Percentiles rank a stretch among this genome's conserved stretches.
phyloP scores from a whole-genome alignment of 1,140 invertebrate genomes.

The Spodoptera litura region DNA sequence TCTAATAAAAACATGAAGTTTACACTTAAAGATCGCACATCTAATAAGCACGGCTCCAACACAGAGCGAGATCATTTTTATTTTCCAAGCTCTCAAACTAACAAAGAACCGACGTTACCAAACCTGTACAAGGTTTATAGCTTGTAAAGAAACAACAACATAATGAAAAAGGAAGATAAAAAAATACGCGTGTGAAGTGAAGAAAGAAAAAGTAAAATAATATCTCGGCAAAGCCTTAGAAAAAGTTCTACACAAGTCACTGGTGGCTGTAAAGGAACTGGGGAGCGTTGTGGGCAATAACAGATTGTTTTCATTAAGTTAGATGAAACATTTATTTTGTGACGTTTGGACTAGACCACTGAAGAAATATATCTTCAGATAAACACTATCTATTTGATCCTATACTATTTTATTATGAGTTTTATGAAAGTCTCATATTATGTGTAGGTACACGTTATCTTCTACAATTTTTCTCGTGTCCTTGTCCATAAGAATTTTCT shows the following conservation, averaged over 20 bases:
- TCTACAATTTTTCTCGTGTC: too few relatives aligned
- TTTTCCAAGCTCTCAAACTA: not conserved
- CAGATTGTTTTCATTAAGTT: conserved; percentile 33
- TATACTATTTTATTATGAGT: too few relatives aligned
- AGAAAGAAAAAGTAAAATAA: conserved; percentile 16
- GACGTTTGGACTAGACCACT: not conserved
- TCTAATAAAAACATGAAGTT: too few relatives aligned
- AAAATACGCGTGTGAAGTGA: not conserved
- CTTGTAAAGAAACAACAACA: conserved; percentile 21
- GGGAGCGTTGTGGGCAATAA: not conserved
- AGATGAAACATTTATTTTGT: conserved; percentile 5
- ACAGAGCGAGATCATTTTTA: too few relatives aligned
- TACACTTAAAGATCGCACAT: too few relatives aligned
- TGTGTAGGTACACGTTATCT: too few relatives aligned
- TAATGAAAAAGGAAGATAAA: conserved; percentile 23
- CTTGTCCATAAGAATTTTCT: too few relatives aligned
- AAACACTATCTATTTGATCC: too few relatives aligned
- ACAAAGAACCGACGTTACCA: not conserved
- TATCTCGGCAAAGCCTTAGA: conserved; percentile 17
- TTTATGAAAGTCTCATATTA: too few relatives aligned
- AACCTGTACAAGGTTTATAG: conserved; percentile 13
- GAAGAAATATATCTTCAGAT: too few relatives aligned
- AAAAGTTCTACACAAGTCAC: conserved; percentile 35
- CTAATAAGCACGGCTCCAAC: too few relatives aligned
- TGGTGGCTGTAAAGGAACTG: conserved; percentile 5